Conservation (phyloP, 1,140 invertebrate genomes). For the Mizuhopecten yessoensis region DNA sequence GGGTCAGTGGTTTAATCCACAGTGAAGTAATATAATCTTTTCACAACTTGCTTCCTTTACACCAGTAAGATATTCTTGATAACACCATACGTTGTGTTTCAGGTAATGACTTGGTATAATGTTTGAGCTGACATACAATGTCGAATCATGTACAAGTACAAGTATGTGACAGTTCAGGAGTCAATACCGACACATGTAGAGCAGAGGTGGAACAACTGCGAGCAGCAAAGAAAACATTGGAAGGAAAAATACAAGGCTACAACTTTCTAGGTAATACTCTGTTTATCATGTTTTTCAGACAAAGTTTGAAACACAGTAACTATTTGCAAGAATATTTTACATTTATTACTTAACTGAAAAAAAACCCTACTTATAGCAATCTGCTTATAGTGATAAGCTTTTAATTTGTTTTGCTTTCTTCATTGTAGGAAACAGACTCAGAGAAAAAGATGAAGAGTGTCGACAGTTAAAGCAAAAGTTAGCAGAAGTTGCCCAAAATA, state of each 20-base stretch:
- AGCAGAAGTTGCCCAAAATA: background rate
- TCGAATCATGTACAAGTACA: background rate
- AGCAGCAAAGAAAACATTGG: background rate
- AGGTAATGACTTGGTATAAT: background rate
- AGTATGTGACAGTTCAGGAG: background rate
- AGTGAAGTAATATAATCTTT: too few species aligned
- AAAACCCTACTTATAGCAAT: too few species aligned
- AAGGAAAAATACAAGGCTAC: slow-evolving; percentile 38
- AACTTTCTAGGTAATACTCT: background rate
- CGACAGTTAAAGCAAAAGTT: background rate
- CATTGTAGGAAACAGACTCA: background rate
- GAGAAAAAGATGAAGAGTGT: background rate
- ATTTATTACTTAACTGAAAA: too few species aligned
- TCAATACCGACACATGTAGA: background rate
- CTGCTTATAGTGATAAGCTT: too few species aligned
- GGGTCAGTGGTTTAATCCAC: too few species aligned
- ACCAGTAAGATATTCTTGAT: too few species aligned
- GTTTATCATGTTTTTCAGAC: background rate
- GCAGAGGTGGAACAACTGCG: background rate
- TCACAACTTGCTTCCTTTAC: too few species aligned
- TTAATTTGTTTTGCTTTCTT: background rate
- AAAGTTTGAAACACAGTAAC: background rate
- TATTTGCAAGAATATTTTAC: background rate
- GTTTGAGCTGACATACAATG: background rate
- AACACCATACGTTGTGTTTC: too few species aligned